Base-by-base conservation (phyloP, 2,888 invertebrate species). In the Buathra laborator region DNA sequence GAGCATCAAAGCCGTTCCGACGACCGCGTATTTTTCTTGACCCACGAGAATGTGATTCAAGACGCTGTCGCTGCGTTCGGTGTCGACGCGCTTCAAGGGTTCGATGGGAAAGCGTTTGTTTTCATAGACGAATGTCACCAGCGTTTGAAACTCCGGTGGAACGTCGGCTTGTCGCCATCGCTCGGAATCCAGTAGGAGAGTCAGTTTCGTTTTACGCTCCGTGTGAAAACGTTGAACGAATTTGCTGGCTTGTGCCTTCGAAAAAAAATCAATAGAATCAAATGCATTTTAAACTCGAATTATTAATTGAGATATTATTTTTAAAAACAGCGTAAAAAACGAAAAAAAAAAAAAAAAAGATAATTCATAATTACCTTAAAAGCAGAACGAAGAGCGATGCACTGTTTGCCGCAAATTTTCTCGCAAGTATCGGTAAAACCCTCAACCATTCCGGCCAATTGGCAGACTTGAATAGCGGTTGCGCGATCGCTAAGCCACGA, bases 81-180 rank as follows among this genome's bases (percentile, higher is more conserved):
- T 87, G 53, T 93, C 91, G 92, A 92, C 89, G 10, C 84, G 62
- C 90, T 92, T 87, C 92, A 88, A 87, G 87, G 90, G 71, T 62
- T 91, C 90, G 51, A 86, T 84, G 19, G 95, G 95, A 92, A 95
- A 95, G 90, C 94, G 93, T 80, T 95, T 94, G 86, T 93, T 93
- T 88, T 95, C 94, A 92, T 94, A 86, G 19, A 93, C 88, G 80
- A 90, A 91, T 53, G 91, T 91, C 16, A 98, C 96, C 84, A 99
- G 95, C 88, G 96, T 95, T 94, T 99, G 99, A 93, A 99, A 97
- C 92, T 98, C 98, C 87, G 95, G 95, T 0, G 99, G 98, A 72
- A 99, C 98, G 90, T 99, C 98, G 4, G 98, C 97, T 89, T 97
- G 96, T 91, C 97, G 98, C 99, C 99, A 99, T 84, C 97, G 95